Conservation (phyloP, 2,113 vertebrate genomes). For the Cololabis saira region DNA sequence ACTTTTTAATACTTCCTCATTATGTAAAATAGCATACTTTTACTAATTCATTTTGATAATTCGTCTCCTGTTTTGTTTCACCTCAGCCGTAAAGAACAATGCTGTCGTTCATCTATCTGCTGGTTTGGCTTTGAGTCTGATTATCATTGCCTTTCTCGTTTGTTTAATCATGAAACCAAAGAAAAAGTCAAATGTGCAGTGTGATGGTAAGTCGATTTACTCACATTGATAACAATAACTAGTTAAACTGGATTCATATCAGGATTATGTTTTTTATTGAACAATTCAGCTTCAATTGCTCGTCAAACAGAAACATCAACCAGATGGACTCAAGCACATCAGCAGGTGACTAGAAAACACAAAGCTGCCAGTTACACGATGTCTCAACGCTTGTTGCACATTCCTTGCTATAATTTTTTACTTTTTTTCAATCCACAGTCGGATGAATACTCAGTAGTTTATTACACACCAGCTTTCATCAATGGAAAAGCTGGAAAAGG, state of each 20-base stretch:
- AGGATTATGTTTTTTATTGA: neutral
- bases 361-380: neutral
- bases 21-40: too few species aligned
- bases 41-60: neutral
- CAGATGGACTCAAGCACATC: neutral
- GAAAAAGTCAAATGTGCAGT: neutral
- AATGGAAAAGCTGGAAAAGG: neutral
- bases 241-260: fast-evolving
- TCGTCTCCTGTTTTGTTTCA: neutral
- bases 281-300: neutral
- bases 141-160: slow-evolving; percentile 29
- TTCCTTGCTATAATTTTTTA: fast-evolving
- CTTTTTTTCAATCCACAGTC: slow-evolving; percentile 9
- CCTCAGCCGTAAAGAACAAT: neutral
- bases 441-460: slow-evolving; percentile 30
- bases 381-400: neutral
- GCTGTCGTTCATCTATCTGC: fast-evolving
- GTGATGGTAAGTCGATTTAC: slow-evolving; percentile 16
- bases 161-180: slow-evolving; percentile 23
- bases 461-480: neutral
- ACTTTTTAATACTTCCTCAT: neutral
- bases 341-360: slow-evolving; percentile 19
- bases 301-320: slow-evolving; percentile 10
- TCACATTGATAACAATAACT: neutral
- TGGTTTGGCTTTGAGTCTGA: slow-evolving; percentile 23